phyloP scores from a whole-genome alignment of 2,797 vertebrate species.

The Micromesistius poutassou region DNA sequence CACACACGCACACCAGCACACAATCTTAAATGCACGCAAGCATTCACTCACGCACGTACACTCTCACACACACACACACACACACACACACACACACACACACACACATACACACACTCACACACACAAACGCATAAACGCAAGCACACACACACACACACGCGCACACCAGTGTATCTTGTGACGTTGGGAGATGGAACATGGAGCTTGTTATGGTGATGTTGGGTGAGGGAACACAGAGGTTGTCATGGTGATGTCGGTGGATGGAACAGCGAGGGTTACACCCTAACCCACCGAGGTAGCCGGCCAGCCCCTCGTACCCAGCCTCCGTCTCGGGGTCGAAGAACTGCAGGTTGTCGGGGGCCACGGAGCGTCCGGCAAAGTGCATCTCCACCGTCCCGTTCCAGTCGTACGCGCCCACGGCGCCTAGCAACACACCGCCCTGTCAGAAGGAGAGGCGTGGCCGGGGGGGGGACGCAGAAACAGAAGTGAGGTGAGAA shows the following conservation, averaged over 20 bases:
- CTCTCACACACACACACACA: no score
- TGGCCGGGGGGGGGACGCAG: background rate
- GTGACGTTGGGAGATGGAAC: no score
- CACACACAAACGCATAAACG: background rate
- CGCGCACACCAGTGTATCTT: no score
- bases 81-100: no score
- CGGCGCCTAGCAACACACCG: constrained; percentile 88
- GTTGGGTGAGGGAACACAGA: no score
- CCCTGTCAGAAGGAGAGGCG: constrained; percentile 65
- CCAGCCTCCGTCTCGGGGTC: constrained; percentile 69
- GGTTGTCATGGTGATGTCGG: background rate
- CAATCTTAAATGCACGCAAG: no score
- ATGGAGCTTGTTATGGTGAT: no score
- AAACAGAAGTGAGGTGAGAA: background rate
- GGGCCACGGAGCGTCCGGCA: constrained; percentile 57
- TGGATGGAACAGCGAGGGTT: background rate
- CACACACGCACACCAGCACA: no score
- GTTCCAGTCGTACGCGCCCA: constrained; percentile 96
- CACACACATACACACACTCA: background rate
- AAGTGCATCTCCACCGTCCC: constrained; percentile 90
- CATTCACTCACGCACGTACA: background rate
- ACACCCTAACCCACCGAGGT: constrained; percentile 79
- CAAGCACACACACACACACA: background rate
- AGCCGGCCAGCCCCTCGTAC: constrained; percentile 87
- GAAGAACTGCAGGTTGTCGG: constrained; percentile 76